A percentile compares a stretch with the other conserved stretches of the same genome.
Evolutionary conservation across 2,797 vertebrate species (phyloP).

Genomic region (Sparidentex hasta): DNA sequence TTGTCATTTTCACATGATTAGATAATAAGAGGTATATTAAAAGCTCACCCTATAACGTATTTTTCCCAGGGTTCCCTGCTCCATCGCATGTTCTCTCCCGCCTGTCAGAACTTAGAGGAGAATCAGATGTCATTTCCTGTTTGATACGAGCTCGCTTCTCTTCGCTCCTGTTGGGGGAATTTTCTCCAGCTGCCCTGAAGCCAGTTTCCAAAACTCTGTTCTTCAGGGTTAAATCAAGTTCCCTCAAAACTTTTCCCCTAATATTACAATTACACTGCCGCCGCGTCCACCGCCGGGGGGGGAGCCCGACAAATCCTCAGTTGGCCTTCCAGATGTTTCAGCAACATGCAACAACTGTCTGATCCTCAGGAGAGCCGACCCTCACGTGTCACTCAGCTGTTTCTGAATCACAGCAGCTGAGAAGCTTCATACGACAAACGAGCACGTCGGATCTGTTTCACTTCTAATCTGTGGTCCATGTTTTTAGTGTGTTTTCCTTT

Average conservation of each 20-base stretch:
- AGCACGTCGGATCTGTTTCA: slow-evolving; percentile 22
- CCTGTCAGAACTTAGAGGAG: slow-evolving; percentile 30
- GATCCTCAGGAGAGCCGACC: slow-evolving; percentile 53
- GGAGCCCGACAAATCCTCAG: slow-evolving; percentile 66
- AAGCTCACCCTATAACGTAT: not conserved
- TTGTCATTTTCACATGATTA: not conserved
- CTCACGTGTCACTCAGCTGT: slow-evolving; percentile 71
- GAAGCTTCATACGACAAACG: not conserved
- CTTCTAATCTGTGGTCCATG: too few species aligned
- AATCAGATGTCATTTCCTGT: slow-evolving; percentile 66
- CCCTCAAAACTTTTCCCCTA: slow-evolving; percentile 73
- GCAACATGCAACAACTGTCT: slow-evolving; percentile 82
- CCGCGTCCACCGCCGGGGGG: slow-evolving; percentile 35
- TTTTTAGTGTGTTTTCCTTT: too few species aligned
- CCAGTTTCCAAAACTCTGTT: slow-evolving; percentile 69
- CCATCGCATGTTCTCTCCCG: not conserved
- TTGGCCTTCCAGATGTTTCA: slow-evolving; percentile 81
- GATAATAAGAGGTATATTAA: slow-evolving; percentile 3
- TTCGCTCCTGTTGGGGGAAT: slow-evolving; percentile 42
- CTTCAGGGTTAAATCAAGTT: slow-evolving; percentile 81
- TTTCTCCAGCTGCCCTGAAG: slow-evolving; percentile 51
- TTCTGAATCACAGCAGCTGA: slow-evolving; percentile 45
- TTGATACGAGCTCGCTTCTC: slow-evolving; percentile 28
- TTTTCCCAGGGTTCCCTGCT: slow-evolving; percentile 44
- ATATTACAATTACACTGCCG: slow-evolving; percentile 69